Evolutionary conservation across 1,140 invertebrate genomes (phyloP).

Genomic region (Lanistes nyassanus): DNA sequence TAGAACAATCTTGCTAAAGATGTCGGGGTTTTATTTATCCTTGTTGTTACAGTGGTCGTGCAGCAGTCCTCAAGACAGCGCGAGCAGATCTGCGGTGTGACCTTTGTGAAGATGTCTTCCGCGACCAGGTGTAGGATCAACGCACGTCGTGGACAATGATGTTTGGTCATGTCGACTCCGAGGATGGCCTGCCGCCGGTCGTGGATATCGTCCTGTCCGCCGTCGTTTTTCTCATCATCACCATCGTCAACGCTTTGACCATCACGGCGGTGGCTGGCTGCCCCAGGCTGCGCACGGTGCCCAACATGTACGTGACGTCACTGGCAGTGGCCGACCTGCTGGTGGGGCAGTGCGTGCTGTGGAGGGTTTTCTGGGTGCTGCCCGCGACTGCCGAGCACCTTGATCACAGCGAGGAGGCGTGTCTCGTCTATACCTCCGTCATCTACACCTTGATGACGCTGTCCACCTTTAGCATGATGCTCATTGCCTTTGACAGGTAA

Average conservation of each 20-base stretch:
- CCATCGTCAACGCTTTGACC: background rate
- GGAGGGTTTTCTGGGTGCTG: background rate
- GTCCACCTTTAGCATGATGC: background rate
- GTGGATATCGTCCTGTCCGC: background rate
- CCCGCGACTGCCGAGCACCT: background rate
- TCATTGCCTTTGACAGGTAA: background rate
- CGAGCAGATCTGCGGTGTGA: too few relatives aligned
- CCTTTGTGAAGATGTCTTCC: background rate
- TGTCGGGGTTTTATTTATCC: too few relatives aligned
- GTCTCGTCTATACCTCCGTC: background rate
- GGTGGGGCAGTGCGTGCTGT: background rate
- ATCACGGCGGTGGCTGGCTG: background rate
- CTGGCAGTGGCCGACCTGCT: slow-evolving; percentile 9
- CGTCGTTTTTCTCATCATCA: background rate
- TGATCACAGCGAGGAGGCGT: background rate
- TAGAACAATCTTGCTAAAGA: too few relatives aligned
- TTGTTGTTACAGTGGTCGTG: too few relatives aligned
- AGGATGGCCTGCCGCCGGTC: background rate
- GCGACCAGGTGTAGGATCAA: background rate
- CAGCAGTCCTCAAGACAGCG: too few relatives aligned
- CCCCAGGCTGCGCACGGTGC: background rate
- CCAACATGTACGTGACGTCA: slow-evolving; percentile 9
- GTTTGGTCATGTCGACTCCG: background rate
- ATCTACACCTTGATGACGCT: background rate
- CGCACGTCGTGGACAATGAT: background rate